Evolutionary conservation across 92 coral and sea anemone species (phyloP), one percentile per base, ranked within the genome.

Genomic region (Porites evermanni): DNA sequence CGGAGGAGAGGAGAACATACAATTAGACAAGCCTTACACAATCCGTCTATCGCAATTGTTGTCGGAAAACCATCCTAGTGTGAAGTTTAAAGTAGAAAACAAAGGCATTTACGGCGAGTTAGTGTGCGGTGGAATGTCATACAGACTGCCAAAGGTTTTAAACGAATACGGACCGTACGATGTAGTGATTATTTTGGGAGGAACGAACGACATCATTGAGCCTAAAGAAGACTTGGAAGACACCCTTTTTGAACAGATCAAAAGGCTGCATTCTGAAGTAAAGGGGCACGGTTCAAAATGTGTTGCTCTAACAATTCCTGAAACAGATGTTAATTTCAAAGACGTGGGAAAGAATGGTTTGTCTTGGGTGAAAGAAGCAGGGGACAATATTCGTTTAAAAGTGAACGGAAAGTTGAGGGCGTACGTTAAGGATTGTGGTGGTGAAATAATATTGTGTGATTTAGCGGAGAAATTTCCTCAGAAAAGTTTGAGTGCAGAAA

Each of bases 121-220:
- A 54, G 98, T 91, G 17, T 73, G 87, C 19, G 84, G 89, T 6
- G 81, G 92, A 78, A 90, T 94, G 98, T 90, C 89, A 0, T 63
- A 68, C 17, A 84, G 95, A 79, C 67, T 94, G 67, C 91, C 94
- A 0, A 70, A 53, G 1, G 47, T 94, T 66, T 73, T 94, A 32
- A 14, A 82, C 26, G 74, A 79, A 56, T 53, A 78, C 12, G 93
- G 84, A 3, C 85, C 91, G 4, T 94, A 92, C 51, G 91, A 94
- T 72, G 68, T 94, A 72, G 92, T 92, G 60, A 85, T 94, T 72
- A 90, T 94, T 38, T 77, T 94, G 59, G 98, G 98, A 65, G 98
- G 98, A 14, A 94, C 98, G 12, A 94, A 94, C 72, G 98, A 94
- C 84, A 81, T 94, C 23, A 86, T 89, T 11, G 94, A 89, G 38